Evolutionary conservation across 2,888 invertebrate species (phyloP), one percentile per base, ranked within the genome.

Genomic region (Seladonia tumulorum): DNA sequence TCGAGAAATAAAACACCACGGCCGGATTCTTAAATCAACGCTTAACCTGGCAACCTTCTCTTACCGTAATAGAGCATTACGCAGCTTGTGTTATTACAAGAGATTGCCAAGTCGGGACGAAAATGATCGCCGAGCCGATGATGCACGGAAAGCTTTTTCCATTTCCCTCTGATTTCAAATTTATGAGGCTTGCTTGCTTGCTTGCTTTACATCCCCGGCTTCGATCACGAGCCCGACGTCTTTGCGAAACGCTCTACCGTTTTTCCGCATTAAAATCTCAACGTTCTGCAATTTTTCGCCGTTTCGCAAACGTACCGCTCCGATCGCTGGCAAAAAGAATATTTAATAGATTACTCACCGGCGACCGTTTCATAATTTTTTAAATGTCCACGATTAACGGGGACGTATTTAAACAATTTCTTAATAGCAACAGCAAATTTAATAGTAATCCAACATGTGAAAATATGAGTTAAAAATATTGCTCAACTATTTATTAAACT

Each of bases 11-110:
- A 49, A 84, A 76, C 10, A 47, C 53, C 75, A 10, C 16, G n/a
- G 60, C 29, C 14, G 53, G 53, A 77, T 71, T 60, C 70, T 84
- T 85, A 79, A 79, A 85, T 79, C 84, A 79, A 66, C 63, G 85
- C 47, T 57, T 76, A 85, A 72, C 78, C 84, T 18, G 74, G 18
- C 74, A 63, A 71, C 70, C 84, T 75, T 76, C 57, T 53, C 5
- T 14, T n/a, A 45, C 45, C 53, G 18, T 75, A 84, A 83, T 78
- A 14, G 74, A 14, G 35, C 12, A 29, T 74, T 57, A 57, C 76
- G 35, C 22, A 63, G 16, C 18, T 25, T n/a, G 22, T 29, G 60
- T 5, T 78, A 71, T 71, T 77, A 22, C n/a, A 70, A 63, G 22
- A 57, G 22, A 57, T 57, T 57, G 57, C 57, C 12, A n/a, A n/a